phyloP scores from a whole-genome alignment of 2,797 vertebrate species.

The Crotalus adamanteus region DNA sequence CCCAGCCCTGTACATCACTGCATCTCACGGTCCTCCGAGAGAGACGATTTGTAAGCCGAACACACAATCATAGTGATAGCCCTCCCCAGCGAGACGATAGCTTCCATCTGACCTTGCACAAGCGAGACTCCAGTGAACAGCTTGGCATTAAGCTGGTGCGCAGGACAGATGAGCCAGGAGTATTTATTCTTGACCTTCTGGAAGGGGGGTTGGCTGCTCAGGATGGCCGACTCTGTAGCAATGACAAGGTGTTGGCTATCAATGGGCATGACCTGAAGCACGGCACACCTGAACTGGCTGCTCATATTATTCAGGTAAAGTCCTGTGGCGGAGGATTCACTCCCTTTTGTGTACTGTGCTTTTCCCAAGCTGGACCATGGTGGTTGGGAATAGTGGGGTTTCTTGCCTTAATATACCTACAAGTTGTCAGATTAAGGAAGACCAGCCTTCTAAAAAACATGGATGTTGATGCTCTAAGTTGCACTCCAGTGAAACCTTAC shows the following conservation, averaged over 20 bases:
- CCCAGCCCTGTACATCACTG: constrained; percentile 86
- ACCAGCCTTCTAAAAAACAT: neutral
- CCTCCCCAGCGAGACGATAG: constrained; percentile 74
- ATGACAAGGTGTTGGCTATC: constrained; percentile 91
- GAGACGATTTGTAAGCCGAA: constrained; percentile 84
- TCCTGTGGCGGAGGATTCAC: neutral
- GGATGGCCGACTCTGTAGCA: constrained; percentile 89
- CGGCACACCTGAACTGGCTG: constrained; percentile 93
- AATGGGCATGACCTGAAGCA: constrained; percentile 95
- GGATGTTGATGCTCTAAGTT: neutral
- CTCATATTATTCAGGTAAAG: constrained; percentile 96
- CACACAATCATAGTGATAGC: constrained; percentile 55
- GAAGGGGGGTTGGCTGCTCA: constrained; percentile 94
- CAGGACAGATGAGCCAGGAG: constrained; percentile 91
- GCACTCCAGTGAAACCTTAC: neutral
- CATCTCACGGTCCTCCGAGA: constrained; percentile 93
- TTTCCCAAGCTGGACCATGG: neutral
- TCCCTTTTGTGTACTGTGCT: neutral
- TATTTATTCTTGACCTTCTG: constrained; percentile 94
- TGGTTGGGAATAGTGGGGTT: neutral
- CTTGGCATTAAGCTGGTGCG: constrained; percentile 97
- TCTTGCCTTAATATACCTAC: neutral
- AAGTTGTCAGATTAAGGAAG: neutral
- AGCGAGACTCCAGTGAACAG: constrained; percentile 90
- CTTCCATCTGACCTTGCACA: constrained; percentile 89